Evolutionary conservation across 1,140 invertebrate species (phyloP), one percentile per base, ranked within the genome.

Genomic region (Kradibia gibbosae): DNA sequence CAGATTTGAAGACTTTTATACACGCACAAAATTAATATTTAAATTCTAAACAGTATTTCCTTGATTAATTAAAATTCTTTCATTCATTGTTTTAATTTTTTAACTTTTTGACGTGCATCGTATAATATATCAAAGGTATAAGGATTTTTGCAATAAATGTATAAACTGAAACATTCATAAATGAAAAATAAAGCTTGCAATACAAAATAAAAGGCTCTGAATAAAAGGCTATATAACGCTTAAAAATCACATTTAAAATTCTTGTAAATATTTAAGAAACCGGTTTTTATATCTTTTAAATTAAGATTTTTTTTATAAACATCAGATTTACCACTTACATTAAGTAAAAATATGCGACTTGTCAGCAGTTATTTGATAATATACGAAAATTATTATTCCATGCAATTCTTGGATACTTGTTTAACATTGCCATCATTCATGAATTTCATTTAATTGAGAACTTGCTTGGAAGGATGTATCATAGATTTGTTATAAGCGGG

Each of bases 361-460:
- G 3, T 13, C 5, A n/a, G 3, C n/a, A 31, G 28, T 13, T 62
- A 11, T 65, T 36, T 1, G 28, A 65, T 65, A 31, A 65, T 65
- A 17, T 20, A 65, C 4, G 11, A 3, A 36, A 10, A 65, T 65
- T 20, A 76, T 76, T 62, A 76, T 76, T 76, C 36, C 20, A 11
- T 11, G 20, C 7, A 11, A 28, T 11, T 36, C 60, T 65, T 65
- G 31, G 1, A 65, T 65, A 17, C 11, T 36, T 1, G 22, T 65
- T 65, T 25, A 15, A 28, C 28, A 10, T 31, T 11, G 17, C 34
- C 31, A 36, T 65, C 11, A 65, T 36, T 31, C 31, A 36, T 36
- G 50, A 45, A 76, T 65, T 65, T 77, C 11, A 60, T 77, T 45
- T 10, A 31, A 65, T 77, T 7, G n/a, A 65, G 28, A 1, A 77